Evolutionary conservation across 2,113 vertebrate genomes (phyloP), one percentile per base, ranked within the genome.

Genomic region (Copsychus sechellarum): DNA sequence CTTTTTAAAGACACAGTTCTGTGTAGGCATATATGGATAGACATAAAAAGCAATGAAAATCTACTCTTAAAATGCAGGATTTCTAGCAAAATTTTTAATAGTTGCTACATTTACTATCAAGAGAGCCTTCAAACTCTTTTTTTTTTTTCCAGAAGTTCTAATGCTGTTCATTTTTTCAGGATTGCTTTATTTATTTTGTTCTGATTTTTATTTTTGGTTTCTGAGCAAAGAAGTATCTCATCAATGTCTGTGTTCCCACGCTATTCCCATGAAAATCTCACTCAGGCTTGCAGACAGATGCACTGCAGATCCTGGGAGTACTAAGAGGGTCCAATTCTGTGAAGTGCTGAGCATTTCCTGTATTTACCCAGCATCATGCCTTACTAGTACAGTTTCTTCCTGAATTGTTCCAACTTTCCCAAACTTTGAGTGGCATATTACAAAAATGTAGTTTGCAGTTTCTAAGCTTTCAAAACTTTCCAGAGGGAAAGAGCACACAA

Each of bases 381-480:
- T 34, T 69, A 53, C 38, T 7, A 66, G 25, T 16, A 76, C 6
- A 43, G 13, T n/a, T 58, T 90, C 43, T 53, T 80, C 62, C 67
- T 66, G 42, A 94, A 73, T 47, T 77, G 54, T 80, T 95, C 34
- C 81, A 69, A 70, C 53, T 89, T 90, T 77, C 71, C 38, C 82
- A 86, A 78, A 88, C 58, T 86, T 86, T 77, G 74, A 90, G 71
- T 82, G 93, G 71, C 43, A 43, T 40, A 34, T 77, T 73, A 58
- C 43, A 81, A 84, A 86, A 88, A 36, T 3, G 16, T 42, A 92
- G n/a, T 65, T 96, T 66, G 40, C 61, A 70, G 73, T 65, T 92
- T 90, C 81, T 93, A 89, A 93, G 33, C 48, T 95, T 95, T 85
- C 89, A 85, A 80, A 92, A 92, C 43, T 84, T 90, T 92, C 91